phyloP scores from a whole-genome alignment of 2,888 invertebrate species.

The Drosophila limbata region DNA sequence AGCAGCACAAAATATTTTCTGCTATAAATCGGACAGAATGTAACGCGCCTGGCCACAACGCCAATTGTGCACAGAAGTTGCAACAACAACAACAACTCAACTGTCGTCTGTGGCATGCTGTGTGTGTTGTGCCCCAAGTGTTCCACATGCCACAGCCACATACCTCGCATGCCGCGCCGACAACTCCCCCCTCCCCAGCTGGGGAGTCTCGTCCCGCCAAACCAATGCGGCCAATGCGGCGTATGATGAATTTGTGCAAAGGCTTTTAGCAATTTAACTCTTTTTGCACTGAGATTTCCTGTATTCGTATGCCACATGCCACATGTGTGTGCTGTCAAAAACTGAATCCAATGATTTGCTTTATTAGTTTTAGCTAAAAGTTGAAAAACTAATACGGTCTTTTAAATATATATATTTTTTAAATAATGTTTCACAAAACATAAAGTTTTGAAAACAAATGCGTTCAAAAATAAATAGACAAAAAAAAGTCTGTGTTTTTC shows the following conservation, averaged over 20 bases:
- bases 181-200: slow-evolving; percentile 32
- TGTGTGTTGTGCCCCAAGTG: slow-evolving; percentile 33
- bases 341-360: slow-evolving; percentile 34
- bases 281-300: slow-evolving; percentile 42
- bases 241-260: slow-evolving; percentile 71
- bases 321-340: slow-evolving; percentile 15
- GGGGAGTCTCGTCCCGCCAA: slow-evolving; percentile 30
- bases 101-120: slow-evolving; percentile 56
- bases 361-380: not conserved
- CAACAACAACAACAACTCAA: slow-evolving; percentile 24
- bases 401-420: no score
- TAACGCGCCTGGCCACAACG: slow-evolving; percentile 46
- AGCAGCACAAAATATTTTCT: slow-evolving; percentile 64
- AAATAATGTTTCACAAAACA: no score
- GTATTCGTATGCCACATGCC: slow-evolving; percentile 1
- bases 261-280: slow-evolving; percentile 34
- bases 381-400: no score
- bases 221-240: slow-evolving; percentile 70
- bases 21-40: slow-evolving; percentile 66
- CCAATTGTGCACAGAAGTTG: slow-evolving; percentile 53
- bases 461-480: no score
- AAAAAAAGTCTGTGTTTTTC: no score
- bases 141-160: slow-evolving; percentile 60
- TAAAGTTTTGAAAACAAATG: no score
- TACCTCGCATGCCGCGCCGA: slow-evolving; percentile 56